phyloP scores from a whole-genome alignment of 2,797 vertebrate species.

The Melanotaenia parkinsoni region DNA sequence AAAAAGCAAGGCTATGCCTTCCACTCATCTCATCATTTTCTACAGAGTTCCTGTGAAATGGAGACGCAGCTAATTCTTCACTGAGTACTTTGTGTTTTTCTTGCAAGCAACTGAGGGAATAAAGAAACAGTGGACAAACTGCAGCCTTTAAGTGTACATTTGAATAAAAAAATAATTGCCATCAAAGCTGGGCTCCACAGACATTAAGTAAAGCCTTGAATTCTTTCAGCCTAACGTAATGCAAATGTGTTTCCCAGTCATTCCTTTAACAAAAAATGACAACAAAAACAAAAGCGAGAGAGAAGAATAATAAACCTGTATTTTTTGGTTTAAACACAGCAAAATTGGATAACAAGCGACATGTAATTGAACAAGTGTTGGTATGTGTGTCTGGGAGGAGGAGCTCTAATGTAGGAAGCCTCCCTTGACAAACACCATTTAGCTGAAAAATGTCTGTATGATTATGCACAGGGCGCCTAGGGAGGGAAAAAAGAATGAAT shows the following conservation, averaged over 20 bases:
- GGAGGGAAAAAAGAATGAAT: slow-evolving; percentile 73
- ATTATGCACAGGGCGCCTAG: slow-evolving; percentile 73
- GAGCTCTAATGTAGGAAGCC: slow-evolving; percentile 70
- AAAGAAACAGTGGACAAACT: slow-evolving; percentile 73
- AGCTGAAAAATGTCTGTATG: slow-evolving; percentile 79
- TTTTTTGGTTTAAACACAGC: slow-evolving; percentile 58
- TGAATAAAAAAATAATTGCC: slow-evolving; percentile 71
- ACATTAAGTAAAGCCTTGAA: slow-evolving; percentile 58
- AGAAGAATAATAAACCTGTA: slow-evolving; percentile 61
- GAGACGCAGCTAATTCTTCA: slow-evolving; percentile 76
- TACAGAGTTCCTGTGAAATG: slow-evolving; percentile 63
- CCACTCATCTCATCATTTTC: slow-evolving; percentile 66
- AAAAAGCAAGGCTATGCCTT: slow-evolving; percentile 67
- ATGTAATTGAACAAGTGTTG: slow-evolving; percentile 76
- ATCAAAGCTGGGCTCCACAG: slow-evolving; percentile 54
- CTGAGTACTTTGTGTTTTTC: slow-evolving; percentile 83
- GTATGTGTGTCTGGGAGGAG: slow-evolving; percentile 68
- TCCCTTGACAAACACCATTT: slow-evolving; percentile 81
- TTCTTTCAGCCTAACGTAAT: slow-evolving; percentile 30
- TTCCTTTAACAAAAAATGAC: slow-evolving; percentile 58
- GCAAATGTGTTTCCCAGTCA: slow-evolving; percentile 46
- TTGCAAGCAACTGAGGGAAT: slow-evolving; percentile 75
- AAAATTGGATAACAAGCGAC: slow-evolving; percentile 73
- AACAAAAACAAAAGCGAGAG: slow-evolving; percentile 54
- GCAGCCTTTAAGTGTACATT: slow-evolving; percentile 73